Base-by-base conservation (phyloP, 2,888 invertebrate genomes). In the Amblyjoppa proteus region DNA sequence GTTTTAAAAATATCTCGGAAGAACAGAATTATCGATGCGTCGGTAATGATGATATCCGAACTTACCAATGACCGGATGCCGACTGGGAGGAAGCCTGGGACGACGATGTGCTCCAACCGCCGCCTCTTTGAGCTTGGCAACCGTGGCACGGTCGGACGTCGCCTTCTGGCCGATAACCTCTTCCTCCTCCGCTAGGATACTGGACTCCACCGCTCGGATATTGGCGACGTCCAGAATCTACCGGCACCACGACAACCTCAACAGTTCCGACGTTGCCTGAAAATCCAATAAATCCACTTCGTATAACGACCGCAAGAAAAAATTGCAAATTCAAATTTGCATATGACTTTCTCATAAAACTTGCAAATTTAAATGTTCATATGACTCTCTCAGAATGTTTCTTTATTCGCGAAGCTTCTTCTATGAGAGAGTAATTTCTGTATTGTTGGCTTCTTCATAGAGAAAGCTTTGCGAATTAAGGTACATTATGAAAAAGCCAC, bases 41-140 rank as follows among this genome's bases (percentile, higher is more conserved):
- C n/a, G 13, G 34, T 51, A 64, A n/a, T 34, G 16, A 20, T 34
- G 45, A 5, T 16, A 56, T 49, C 38, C 2, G 16, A 28, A 73
- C 80, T 78, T 71, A 91, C 91, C 90, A 91, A 61, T 87, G 75
- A 49, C 78, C 73, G 20, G 88, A 76, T 28, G 91, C 91, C 31
- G 92, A 88, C 61, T 89, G 88, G 0, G 93, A 92, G 0, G 91
- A 90, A 7, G 93, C 89, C 64, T 90, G 89, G 7, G 92, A 89
- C 0, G 88, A 89, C 1, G 91, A 85, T 71, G 89, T 89, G 6
- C 88, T 84, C 78, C 89, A 87, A 1, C 89, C 83, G 9, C 88
- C 88, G n/a, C 83, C 71, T n/a, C 81, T 75, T 41, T 71, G 66
- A 41, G 53, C 82, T 56, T 66, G 75, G 61, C 85, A 83, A 3